phyloP scores from a whole-genome alignment of 2,797 vertebrate genomes.

The Alauda arvensis region DNA sequence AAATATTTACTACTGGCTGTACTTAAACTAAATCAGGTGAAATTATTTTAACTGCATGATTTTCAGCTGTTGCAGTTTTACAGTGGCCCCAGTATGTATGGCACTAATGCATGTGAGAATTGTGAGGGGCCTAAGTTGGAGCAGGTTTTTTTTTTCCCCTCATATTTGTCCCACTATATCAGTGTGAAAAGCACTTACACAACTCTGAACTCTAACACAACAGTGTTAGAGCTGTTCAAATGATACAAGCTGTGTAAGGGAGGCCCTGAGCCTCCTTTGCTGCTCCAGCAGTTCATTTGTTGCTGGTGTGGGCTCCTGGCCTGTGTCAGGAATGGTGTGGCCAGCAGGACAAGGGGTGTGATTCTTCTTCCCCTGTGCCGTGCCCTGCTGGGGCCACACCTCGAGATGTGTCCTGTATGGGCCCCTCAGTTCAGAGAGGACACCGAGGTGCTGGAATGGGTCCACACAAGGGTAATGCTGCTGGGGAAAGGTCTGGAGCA shows the following conservation, averaged over 20 bases:
- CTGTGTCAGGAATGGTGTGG: not conserved
- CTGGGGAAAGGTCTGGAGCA: not conserved
- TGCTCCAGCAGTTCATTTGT: not conserved
- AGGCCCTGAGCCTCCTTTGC: not conserved
- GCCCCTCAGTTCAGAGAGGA: not conserved
- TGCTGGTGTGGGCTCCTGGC: not conserved
- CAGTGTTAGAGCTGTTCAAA: not conserved
- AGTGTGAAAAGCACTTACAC: not conserved
- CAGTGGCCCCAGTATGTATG: not conserved
- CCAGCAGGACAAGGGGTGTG: not conserved
- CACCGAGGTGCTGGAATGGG: not conserved
- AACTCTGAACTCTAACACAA: too few relatives aligned
- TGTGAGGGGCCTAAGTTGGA: too few relatives aligned
- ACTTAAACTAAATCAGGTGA: not conserved
- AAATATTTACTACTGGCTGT: not conserved
- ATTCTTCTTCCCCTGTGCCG: not conserved
- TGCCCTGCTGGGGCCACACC: not conserved
- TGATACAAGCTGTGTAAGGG: accelerated
- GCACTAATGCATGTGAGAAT: not conserved
- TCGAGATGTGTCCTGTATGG: not conserved
- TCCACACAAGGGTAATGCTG: accelerated
- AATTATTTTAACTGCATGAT: not conserved
- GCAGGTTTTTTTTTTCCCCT: not conserved
- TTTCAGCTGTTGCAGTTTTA: not conserved
- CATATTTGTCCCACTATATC: too few relatives aligned